Conservation (phyloP, 2,888 invertebrate genomes). For the Clunio marinus region DNA sequence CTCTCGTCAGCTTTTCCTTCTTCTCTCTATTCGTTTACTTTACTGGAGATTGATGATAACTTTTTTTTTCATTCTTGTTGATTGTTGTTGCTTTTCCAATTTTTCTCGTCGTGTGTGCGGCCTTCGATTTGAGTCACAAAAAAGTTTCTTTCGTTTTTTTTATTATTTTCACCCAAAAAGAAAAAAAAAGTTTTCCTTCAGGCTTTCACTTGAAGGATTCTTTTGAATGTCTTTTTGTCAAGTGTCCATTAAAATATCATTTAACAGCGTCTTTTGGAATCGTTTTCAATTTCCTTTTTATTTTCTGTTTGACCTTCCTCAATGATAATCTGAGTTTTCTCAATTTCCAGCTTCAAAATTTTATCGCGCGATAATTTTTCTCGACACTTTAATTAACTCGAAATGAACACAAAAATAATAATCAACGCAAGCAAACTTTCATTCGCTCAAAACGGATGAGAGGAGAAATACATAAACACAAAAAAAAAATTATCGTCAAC, state of each 20-base stretch:
- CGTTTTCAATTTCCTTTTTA: neutral
- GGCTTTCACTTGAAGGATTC: too few relatives aligned
- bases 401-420: too few relatives aligned
- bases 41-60: constrained; percentile 24
- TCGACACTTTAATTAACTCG: too few relatives aligned
- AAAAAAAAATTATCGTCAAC: neutral
- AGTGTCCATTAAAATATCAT: too few relatives aligned
- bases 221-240: too few relatives aligned
- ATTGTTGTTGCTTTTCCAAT: constrained; percentile 5
- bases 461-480: neutral
- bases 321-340: constrained; percentile 10
- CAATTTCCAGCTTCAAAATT: too few relatives aligned
- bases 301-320: neutral
- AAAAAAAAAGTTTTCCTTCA: neutral
- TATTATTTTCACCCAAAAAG: neutral
- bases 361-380: too few relatives aligned
- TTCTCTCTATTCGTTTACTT: neutral
- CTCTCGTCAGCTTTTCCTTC: constrained; percentile 17
- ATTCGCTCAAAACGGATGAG: neutral
- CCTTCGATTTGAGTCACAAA: constrained; percentile 6
- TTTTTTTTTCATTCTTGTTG: constrained; percentile 3
- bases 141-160: too few relatives aligned
- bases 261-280: neutral
- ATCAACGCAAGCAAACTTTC: too few relatives aligned
- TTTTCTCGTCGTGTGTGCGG: constrained; percentile 12